A percentile compares a stretch with the other conserved stretches of the same genome.
Conservation (phyloP, 2,797 vertebrate species). For the Ctenochaetus hawaiiensis region DNA sequence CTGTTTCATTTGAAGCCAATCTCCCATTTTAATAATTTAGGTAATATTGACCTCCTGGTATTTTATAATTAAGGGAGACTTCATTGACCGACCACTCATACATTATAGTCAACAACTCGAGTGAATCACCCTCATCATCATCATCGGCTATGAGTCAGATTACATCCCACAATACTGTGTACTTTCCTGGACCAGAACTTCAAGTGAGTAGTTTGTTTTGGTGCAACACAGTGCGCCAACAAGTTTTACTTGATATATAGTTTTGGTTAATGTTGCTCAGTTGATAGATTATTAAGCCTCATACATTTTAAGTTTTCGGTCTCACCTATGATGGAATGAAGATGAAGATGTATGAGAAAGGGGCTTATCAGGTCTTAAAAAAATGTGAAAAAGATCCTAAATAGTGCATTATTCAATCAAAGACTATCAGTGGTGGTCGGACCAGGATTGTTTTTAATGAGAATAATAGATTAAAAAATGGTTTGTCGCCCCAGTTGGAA, state of each 20-base stretch:
- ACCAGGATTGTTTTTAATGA: slow-evolving; percentile 34
- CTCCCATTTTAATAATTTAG: slow-evolving; percentile 38
- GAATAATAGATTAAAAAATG: background rate
- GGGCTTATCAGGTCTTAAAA: slow-evolving; percentile 5
- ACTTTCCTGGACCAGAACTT: slow-evolving; percentile 11
- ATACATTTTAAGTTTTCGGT: slow-evolving; percentile 10
- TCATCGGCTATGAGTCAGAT: slow-evolving; percentile 4
- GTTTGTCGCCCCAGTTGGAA: background rate
- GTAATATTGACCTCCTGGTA: slow-evolving; percentile 10
- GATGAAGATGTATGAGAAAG: slow-evolving; percentile 3
- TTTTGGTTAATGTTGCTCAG: slow-evolving; percentile 30
- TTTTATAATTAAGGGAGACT: slow-evolving; percentile 42
- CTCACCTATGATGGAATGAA: slow-evolving; percentile 11
- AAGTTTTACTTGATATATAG: slow-evolving; percentile 22
- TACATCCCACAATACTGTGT: background rate
- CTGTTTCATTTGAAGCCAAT: slow-evolving; percentile 38
- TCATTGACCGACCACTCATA: slow-evolving; percentile 6
- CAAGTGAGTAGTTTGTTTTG: slow-evolving; percentile 28
- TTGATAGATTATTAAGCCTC: slow-evolving; percentile 22
- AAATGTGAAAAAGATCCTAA: background rate
- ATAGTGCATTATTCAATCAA: background rate
- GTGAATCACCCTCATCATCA: background rate
- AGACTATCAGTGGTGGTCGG: slow-evolving; percentile 18
- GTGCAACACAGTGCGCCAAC: slow-evolving; percentile 28
- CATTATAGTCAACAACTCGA: slow-evolving; percentile 3